Percentiles rank a stretch among this genome's conserved stretches.
Conservation (phyloP, 1,140 invertebrate genomes). For the Procambarus virginalis region DNA sequence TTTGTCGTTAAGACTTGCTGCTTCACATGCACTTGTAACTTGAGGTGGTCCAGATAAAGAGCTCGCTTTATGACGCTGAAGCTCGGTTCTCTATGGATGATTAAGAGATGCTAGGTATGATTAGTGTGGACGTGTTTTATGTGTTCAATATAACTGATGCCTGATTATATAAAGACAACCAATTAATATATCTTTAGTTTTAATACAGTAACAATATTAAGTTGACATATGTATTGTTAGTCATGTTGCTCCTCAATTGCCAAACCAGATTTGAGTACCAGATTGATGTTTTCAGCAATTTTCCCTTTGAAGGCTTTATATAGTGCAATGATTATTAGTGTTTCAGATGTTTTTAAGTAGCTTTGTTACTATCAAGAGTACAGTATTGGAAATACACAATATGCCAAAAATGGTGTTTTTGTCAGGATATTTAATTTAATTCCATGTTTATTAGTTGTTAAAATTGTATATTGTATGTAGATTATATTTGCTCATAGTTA, state of each 20-base stretch:
- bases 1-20: neutral
- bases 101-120: neutral
- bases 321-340: constrained; percentile 3
- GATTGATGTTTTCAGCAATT: neutral
- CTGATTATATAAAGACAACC: neutral
- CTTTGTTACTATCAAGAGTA: neutral
- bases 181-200: neutral
- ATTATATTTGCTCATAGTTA: neutral
- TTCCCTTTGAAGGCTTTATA: neutral
- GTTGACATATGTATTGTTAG: neutral
- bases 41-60: neutral
- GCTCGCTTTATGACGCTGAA: neutral
- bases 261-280: neutral
- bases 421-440: neutral
- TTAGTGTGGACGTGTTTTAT: neutral
- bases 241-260: neutral
- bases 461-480: neutral
- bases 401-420: neutral
- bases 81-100: neutral
- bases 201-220: neutral
- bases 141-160: neutral
- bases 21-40: neutral
- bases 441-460: neutral
- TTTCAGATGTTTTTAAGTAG: neutral
- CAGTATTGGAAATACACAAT: neutral